Percentiles rank a stretch among this genome's conserved stretches.
These are phyloP conservation scores for Cyrtonyx montezumae DNA, from an alignment of 2,113 vertebrate genomes.

Conservation along the genomic window DNA sequence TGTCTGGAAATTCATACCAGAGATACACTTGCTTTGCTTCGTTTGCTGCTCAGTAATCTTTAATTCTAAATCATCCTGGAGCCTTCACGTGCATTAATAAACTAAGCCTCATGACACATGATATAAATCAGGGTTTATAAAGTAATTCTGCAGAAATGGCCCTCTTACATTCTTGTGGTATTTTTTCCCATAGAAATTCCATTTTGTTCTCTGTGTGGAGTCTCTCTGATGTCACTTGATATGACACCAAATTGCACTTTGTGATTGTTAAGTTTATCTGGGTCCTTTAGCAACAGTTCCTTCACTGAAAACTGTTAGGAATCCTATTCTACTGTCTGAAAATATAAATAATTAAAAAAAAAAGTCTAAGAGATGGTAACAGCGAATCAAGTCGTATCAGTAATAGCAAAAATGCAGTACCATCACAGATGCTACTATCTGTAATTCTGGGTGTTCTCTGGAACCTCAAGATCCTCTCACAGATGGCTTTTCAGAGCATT, in stretches of 20 bases:
- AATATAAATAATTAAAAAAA: neutral
- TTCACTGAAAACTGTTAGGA: neutral
- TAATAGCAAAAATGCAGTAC: neutral
- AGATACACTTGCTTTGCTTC: neutral
- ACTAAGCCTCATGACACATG: neutral
- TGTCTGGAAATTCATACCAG: neutral
- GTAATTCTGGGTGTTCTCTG: neutral
- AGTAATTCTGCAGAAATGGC: neutral
- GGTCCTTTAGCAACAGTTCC: neutral
- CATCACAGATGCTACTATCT: neutral
- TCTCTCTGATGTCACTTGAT: neutral
- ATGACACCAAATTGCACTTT: neutral
- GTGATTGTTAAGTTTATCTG: neutral
- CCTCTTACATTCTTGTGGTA: neutral
- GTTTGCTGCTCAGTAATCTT: neutral
- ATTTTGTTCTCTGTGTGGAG: rapidly evolving
- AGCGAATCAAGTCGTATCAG: neutral
- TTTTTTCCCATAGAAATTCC: neutral
- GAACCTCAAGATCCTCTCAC: neutral
- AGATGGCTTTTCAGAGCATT: neutral
- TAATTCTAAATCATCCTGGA: neutral
- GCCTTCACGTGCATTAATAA: neutral
- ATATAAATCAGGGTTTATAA: neutral
- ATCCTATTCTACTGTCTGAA: neutral
- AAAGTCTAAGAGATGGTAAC: neutral